A percentile compares a stretch with the other conserved stretches of the same genome.
These are phyloP conservation scores for Otis tarda DNA, from an alignment of 2,113 vertebrate genomes.

Conservation along the genomic window DNA sequence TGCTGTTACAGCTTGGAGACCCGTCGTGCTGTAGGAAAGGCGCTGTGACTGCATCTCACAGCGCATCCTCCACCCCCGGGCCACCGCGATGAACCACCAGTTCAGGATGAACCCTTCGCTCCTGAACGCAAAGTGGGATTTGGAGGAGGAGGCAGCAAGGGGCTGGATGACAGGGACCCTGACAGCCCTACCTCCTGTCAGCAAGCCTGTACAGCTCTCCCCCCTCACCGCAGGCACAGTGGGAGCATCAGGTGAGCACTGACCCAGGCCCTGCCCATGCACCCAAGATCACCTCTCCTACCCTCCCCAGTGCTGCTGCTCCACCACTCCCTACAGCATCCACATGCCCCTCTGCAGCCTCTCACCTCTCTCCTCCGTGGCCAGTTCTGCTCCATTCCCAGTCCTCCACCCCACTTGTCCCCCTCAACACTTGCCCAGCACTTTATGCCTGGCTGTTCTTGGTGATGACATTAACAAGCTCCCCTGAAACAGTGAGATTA, in stretches of 20 bases:
- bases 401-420: rapidly evolving
- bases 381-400: not conserved
- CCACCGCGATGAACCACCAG: rapidly evolving
- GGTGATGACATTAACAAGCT: conserved; percentile 39
- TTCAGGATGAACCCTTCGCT: not conserved
- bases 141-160: not conserved
- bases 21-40: not conserved
- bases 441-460: not conserved
- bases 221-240: not conserved
- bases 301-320: not conserved
- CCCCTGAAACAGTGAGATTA: conserved; percentile 32
- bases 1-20: not conserved
- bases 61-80: not conserved
- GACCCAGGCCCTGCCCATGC: not conserved
- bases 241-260: not conserved
- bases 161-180: not conserved
- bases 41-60: not conserved
- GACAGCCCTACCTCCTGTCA: not conserved
- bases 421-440: not conserved
- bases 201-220: not conserved
- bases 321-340: not conserved
- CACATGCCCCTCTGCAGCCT: not conserved
- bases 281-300: not conserved
- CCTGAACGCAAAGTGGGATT: rapidly evolving
- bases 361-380: not conserved